Conservation (phyloP, 2,888 invertebrate genomes). For the Dioctria rufipes region DNA sequence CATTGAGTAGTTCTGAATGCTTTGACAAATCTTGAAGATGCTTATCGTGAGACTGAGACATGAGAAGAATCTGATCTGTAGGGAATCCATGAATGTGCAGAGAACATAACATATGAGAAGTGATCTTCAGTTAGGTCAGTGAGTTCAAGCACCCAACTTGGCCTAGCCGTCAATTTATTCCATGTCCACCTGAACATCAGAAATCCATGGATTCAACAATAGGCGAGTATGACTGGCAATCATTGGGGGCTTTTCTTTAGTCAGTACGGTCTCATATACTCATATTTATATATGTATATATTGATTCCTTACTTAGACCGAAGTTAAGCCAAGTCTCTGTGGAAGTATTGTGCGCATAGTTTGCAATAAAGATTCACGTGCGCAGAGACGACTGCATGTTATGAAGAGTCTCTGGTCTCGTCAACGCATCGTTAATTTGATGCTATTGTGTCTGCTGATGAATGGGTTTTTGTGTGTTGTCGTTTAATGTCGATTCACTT, state of each 20-base stretch:
- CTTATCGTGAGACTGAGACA: constrained; percentile 33
- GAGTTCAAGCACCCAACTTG: constrained; percentile 47
- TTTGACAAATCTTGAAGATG: constrained; percentile 42
- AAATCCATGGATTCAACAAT: constrained; percentile 22
- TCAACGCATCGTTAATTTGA: too few species aligned
- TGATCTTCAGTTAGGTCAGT: constrained; percentile 37
- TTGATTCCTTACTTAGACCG: background rate
- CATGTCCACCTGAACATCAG: constrained; percentile 12
- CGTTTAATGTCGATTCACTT: too few species aligned
- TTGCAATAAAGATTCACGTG: background rate
- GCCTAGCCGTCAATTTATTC: constrained; percentile 34
- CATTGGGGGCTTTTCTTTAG: background rate
- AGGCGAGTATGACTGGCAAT: constrained; percentile 12
- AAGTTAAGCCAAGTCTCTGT: too few species aligned
- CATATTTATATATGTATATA: background rate
- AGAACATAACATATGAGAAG: background rate
- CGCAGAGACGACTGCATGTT: background rate
- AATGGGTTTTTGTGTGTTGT: too few species aligned
- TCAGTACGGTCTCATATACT: background rate
- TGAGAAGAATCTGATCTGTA: background rate
- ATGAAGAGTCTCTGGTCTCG: too few species aligned
- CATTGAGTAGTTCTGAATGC: constrained; percentile 28
- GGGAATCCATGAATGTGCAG: constrained; percentile 1
- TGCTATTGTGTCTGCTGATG: too few species aligned
- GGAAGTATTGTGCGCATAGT: background rate